phyloP scores from a whole-genome alignment of 1,140 invertebrate genomes.

The Drosophila erecta region DNA sequence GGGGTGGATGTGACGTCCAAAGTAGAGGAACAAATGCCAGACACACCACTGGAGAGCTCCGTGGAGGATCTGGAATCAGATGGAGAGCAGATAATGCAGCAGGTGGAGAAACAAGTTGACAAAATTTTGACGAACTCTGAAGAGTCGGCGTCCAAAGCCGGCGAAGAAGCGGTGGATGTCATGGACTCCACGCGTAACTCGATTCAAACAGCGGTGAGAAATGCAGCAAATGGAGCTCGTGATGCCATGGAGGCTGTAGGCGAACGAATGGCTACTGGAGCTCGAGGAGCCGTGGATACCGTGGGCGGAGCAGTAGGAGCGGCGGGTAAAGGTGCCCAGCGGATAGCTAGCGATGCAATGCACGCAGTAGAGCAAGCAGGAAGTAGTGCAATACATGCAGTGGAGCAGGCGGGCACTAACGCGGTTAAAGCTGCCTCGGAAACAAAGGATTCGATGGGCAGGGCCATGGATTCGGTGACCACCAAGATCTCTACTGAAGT shows the following conservation, averaged over 20 bases:
- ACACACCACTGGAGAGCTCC: slow-evolving; percentile 53
- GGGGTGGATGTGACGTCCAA: slow-evolving; percentile 82
- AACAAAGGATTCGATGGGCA: slow-evolving; percentile 70
- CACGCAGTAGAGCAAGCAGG: slow-evolving; percentile 60
- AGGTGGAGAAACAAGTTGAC: slow-evolving; percentile 57
- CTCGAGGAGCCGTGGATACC: slow-evolving; percentile 62
- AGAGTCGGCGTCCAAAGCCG: slow-evolving; percentile 14
- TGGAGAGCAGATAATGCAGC: slow-evolving; percentile 54
- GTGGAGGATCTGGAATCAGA: slow-evolving; percentile 68
- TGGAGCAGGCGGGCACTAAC: slow-evolving; percentile 62
- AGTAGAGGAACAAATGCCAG: slow-evolving; percentile 66
- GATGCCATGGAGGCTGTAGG: slow-evolving; percentile 67
- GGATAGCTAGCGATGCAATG: slow-evolving; percentile 51
- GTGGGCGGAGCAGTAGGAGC: slow-evolving; percentile 57
- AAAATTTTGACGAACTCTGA: slow-evolving; percentile 37
- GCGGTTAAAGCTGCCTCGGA: slow-evolving; percentile 58
- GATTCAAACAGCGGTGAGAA: slow-evolving; percentile 56
- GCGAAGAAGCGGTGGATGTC: slow-evolving; percentile 24
- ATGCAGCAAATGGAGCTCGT: slow-evolving; percentile 62
- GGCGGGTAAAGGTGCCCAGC: slow-evolving; percentile 53
- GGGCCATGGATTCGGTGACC: slow-evolving; percentile 69
- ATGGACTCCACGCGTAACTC: slow-evolving; percentile 51
- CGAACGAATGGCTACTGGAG: slow-evolving; percentile 69
- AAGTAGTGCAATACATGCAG: slow-evolving; percentile 56
- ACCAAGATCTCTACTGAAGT: slow-evolving; percentile 71